Percentiles rank a stretch among this genome's conserved stretches.
Conservation (phyloP, 2,797 vertebrate genomes). For the Arctocebus calabarensis region DNA sequence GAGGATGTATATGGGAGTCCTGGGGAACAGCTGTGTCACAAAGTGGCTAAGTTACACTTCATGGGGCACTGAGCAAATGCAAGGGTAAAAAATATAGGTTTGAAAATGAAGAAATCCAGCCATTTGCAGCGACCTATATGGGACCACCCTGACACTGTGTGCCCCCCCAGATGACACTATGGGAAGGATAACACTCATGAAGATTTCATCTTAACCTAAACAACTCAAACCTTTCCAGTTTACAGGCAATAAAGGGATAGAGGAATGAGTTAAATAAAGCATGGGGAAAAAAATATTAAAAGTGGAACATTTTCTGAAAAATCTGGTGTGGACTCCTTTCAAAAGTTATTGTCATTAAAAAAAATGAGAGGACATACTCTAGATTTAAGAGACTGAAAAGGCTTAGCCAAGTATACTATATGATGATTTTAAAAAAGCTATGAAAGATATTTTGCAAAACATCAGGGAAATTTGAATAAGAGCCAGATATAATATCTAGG, state of each 20-base stretch:
- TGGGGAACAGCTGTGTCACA: neutral
- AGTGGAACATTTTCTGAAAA: neutral
- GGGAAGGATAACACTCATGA: neutral
- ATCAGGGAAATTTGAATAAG: neutral
- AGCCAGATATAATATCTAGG: neutral
- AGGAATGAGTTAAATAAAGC: neutral
- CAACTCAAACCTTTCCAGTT: neutral
- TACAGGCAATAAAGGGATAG: neutral
- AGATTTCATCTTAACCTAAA: neutral
- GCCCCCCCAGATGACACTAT: neutral
- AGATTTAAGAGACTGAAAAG: neutral
- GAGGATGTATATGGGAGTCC: neutral
- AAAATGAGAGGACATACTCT: neutral
- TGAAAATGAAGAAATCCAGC: neutral
- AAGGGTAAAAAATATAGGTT: neutral
- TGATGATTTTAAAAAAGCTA: neutral
- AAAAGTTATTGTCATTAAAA: neutral
- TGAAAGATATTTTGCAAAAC: neutral
- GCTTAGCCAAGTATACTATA: neutral
- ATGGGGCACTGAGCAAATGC: neutral
- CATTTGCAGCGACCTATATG: neutral
- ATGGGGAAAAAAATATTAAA: neutral
- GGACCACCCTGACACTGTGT: rapidly evolving
- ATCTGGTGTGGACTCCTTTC: neutral
- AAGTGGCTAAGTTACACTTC: neutral